Base-by-base conservation (phyloP, 2,113 vertebrate species). In the Geococcyx californianus region DNA sequence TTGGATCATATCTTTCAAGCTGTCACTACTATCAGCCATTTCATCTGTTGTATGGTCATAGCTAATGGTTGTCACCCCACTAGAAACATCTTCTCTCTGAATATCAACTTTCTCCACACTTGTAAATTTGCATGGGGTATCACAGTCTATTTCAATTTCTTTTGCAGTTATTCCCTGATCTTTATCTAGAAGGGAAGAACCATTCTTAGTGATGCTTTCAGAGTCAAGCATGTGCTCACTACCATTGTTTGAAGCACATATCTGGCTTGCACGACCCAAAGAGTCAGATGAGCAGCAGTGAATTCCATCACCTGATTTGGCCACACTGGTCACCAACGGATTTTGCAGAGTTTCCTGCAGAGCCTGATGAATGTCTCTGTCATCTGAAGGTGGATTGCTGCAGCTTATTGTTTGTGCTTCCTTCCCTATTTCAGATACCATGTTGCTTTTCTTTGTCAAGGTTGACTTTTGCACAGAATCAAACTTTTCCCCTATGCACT, bases 1-100 rank as follows among this genome's bases (percentile, higher is more conserved):
- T 79, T 98, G 98, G 64, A 98, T 97, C 96, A 98, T 97, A 83
- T 98, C 97, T 90, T 97, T 97, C 66, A 98, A 97, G 63, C 97
- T 96, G 76, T 98, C 97, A 14, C 97, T 97, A 44, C 97, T 97
- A 33, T 97, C 90, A 42, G 93, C 93, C 83, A 98, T 93, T 70
- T 98, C 97, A 77, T 98, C 96, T 3, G 97, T 87, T 28, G 83
- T 87, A 54, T 66, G 95, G 63, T 97, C 97, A 74, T 89, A 96
- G 79, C 96, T 97, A 62, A 97, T 89, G 11, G 97, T 82, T n/a
- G 94, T 87, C 81, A 97, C 91, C 12, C 85, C 97, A 67, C 91
- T 97, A 29, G 97, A 98, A 31, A 96, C 93, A 56, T 98, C 98
- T 87, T 98, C 97, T 92, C 98, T 96, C 81, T 98, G 97, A 67